phyloP scores from a whole-genome alignment of 2,888 invertebrate species.

The Nephrotoma appendiculata region DNA sequence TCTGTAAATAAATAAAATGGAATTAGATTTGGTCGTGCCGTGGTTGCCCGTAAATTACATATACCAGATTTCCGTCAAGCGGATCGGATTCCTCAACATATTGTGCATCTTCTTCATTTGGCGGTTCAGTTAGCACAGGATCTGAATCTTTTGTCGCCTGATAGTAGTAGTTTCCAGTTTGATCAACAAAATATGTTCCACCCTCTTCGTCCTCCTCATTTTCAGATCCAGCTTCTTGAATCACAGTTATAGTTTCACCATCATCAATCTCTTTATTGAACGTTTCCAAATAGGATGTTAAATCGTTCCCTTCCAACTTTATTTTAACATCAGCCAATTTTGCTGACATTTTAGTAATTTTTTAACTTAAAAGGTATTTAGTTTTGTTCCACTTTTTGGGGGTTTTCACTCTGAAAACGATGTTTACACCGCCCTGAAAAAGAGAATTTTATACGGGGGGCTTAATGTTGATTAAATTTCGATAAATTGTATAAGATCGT shows the following conservation, averaged over 20 bases:
- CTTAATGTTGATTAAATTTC: not conserved
- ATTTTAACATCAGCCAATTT: conserved; percentile 26
- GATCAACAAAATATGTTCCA: conserved; percentile 68
- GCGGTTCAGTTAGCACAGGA: conserved; percentile 47
- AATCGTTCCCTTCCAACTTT: conserved; percentile 35
- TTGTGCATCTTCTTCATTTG: conserved; percentile 33
- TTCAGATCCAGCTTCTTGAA: conserved; percentile 18
- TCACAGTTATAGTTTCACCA: conserved; percentile 9
- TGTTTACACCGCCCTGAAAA: not conserved
- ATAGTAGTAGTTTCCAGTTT: conserved; percentile 69
- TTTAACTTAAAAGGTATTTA: not conserved
- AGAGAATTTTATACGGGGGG: not conserved
- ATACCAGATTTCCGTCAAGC: not conserved
- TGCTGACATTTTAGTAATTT: conserved; percentile 24
- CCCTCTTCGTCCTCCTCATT: conserved; percentile 37
- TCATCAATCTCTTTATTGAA: conserved; percentile 69
- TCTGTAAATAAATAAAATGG: not conserved
- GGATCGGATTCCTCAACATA: conserved; percentile 6
- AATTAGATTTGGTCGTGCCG: not conserved
- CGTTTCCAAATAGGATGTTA: conserved; percentile 66
- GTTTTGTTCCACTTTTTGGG: not conserved
- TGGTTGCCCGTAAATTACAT: not conserved
- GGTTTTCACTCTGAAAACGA: not conserved
- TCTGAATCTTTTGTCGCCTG: conserved; percentile 52
- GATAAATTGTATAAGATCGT: no score